Base-by-base conservation (phyloP, 2,888 invertebrate species). In the Dyspetes luteomarginatus region DNA sequence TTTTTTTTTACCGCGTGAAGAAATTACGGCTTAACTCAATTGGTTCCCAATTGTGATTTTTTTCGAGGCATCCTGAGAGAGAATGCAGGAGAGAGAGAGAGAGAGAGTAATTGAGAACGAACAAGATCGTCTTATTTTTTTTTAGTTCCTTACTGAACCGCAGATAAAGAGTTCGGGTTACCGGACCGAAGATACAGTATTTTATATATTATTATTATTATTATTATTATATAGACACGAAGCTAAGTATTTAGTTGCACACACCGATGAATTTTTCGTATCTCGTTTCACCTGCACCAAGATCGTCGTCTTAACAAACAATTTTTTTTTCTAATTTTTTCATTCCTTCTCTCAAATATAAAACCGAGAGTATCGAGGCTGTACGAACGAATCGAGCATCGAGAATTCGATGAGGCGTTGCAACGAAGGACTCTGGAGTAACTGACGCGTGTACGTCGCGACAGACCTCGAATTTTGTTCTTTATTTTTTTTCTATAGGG, bases 261-360 rank as follows among this genome's bases (percentile, higher is more conserved):
- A 24, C 28, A 30, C 41, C 79, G 36, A 45, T 71, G 64, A 75
- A 80, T 80, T 72, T 19, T 60, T 24, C 60, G 48, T 67, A 55
- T 80, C 69, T 52, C 30, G 60, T 80, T 75, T 62, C 75, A 80
- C 76, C 75, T 67, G 74, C 69, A 36, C 15, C 30, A 65, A 48
- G 48, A 67, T 50, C 36, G 41, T 43, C 52, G 64, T 58, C 36
- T 67, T 41, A 48, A 30, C 67, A 41, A 1, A 28, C 9, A 45
- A n/a, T 67, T 50, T 48, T 58, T 58, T 15, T 45, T 3, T 48
- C 1, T 17, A 17, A 0, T n/a, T 4, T 48, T 48, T 48, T 48
- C 17, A 4, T 48, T 48, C 15, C 15, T 17, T 48, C 48, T 15
- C 5, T 12, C 2, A 48, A 48, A n/a, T 19, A 3, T 48, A 52